A percentile compares a stretch with the other conserved stretches of the same genome.
phyloP scores from a whole-genome alignment of 2,888 invertebrate genomes.

The Sarcophaga subvicina region DNA sequence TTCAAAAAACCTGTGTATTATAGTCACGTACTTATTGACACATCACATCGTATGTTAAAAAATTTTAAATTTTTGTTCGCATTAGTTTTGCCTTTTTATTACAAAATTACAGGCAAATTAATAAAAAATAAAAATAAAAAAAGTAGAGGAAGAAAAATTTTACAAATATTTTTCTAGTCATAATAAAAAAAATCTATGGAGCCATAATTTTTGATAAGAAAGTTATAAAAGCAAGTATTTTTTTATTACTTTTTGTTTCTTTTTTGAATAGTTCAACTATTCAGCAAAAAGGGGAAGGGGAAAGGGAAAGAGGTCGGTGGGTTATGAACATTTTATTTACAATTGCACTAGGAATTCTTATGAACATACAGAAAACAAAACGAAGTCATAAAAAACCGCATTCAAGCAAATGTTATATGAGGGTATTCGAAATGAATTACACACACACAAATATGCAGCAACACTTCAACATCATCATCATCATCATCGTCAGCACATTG shows the following conservation, averaged over 20 bases:
- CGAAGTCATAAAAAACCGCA: conserved; percentile 36
- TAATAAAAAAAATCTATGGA: too few relatives aligned
- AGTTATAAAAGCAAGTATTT: background rate
- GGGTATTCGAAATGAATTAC: conserved; percentile 25
- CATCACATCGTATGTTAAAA: too few relatives aligned
- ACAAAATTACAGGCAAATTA: background rate
- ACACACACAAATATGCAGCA: background rate
- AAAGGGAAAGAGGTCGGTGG: too few relatives aligned
- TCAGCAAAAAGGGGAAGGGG: too few relatives aligned
- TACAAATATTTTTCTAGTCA: too few relatives aligned
- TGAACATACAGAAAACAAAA: background rate
- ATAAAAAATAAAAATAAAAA: background rate
- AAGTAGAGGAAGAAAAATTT: too few relatives aligned
- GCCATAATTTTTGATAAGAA: conserved; percentile 36
- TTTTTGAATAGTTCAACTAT: too few relatives aligned
- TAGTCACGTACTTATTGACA: too few relatives aligned
- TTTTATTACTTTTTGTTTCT: too few relatives aligned
- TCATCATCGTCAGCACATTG: background rate
- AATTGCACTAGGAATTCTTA: conserved; percentile 29
- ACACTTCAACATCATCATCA: background rate
- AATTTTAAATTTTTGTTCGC: too few relatives aligned
- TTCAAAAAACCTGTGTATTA: too few relatives aligned
- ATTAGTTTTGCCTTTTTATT: background rate
- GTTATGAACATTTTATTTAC: conserved; percentile 6
- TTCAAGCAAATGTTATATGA: conserved; percentile 34